Evolutionary conservation across 2,797 vertebrate species (phyloP), one percentile per base, ranked within the genome.

Genomic region (Cyprinodon diabolis): DNA sequence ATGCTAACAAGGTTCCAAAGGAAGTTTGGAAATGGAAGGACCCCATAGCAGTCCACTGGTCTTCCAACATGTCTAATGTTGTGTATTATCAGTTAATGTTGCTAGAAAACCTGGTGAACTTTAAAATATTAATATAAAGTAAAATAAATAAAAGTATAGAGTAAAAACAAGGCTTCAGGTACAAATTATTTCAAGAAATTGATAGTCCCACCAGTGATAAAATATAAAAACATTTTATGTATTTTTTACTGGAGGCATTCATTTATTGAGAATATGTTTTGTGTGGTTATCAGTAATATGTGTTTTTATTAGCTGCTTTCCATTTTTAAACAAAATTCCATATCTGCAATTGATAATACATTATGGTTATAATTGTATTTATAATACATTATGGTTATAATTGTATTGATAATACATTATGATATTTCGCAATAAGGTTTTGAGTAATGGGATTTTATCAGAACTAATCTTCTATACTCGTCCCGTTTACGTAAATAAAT

Each of bases 221-320:
- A 30, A 30, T 30, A 30, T 30, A 30, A 30, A 30, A 30, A 30
- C 30, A 30, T 30, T 30, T 30, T 30, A 30, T 30, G 30, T 30
- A 30, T 30, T 30, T 30, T 30, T 37, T 5, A 60, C 37, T 30
- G 57, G 4, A 35, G 19, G 4, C 37, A 40, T 11, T n/a, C 2
- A 63, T 11, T 40, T 9, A 13, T 2, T 54, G 13, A 13, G 1
- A 55, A 10, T 12, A 23, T 55, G 23, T 55, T 71, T 71, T 43
- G 47, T n/a, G 49, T 68, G 2, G 62, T 49, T 66, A 58, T 74
- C 57, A 30, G 25, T 25, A 49, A 8, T 40, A n/a, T 69, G 45
- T 11, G 8, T 71, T 71, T 56, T 30, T 4, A 48, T 47, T 25
- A 60, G 49, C 49, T 54, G 17, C 48, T 68, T 37, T 12, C 13